phyloP scores from a whole-genome alignment of 2,888 invertebrate genomes.

The Mystacides longicornis region DNA sequence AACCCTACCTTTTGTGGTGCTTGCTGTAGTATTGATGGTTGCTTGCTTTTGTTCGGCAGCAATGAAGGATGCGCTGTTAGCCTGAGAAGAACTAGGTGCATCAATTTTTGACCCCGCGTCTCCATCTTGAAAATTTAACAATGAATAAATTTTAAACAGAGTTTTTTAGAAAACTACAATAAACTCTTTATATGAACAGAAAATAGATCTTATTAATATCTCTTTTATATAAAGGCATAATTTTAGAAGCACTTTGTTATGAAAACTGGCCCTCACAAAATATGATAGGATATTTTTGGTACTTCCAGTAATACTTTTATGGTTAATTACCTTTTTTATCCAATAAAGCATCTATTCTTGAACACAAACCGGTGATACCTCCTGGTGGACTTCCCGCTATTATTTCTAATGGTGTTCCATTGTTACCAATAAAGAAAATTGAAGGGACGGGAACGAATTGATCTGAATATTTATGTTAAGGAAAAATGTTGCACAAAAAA shows the following conservation, averaged over 20 bases:
- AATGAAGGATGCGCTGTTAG: conserved; percentile 16
- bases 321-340: background rate
- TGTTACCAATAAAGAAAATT: conserved; percentile 77
- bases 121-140: too few species aligned
- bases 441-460: conserved; percentile 73
- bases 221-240: too few species aligned
- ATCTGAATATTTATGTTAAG: conserved; percentile 41
- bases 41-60: conserved; percentile 15
- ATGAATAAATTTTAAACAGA: too few species aligned
- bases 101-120: background rate
- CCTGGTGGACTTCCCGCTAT: conserved; percentile 54
- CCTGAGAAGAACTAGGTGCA: conserved; percentile 5
- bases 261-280: too few species aligned
- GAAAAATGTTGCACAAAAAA: too few species aligned
- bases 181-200: too few species aligned
- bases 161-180: too few species aligned
- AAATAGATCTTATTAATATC: too few species aligned
- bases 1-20: background rate
- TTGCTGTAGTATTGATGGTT: background rate
- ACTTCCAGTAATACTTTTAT: too few species aligned
- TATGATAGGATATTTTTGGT: too few species aligned
- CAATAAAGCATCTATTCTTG: conserved; percentile 48
- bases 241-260: too few species aligned
- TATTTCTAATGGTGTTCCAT: conserved; percentile 75
- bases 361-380: conserved; percentile 50